These are phyloP conservation scores for Rhyacophila evoluta DNA, from an alignment of 2,888 invertebrate species.

Conservation along the genomic window DNA sequence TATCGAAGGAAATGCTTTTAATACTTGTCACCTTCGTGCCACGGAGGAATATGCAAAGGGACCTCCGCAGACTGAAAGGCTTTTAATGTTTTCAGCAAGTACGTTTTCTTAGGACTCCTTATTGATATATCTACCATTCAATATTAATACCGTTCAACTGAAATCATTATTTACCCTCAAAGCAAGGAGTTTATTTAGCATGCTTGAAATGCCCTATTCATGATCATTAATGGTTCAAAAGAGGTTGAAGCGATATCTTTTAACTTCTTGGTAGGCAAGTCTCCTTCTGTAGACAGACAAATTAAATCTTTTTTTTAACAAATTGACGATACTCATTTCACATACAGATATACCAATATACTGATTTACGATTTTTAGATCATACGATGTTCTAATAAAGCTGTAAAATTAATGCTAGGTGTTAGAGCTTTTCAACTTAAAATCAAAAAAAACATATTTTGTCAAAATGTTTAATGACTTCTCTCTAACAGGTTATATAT, in stretches of 20 bases:
- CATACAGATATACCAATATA: too few relatives aligned
- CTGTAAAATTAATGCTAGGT: too few relatives aligned
- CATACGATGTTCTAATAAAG: too few relatives aligned
- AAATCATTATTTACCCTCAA: neutral
- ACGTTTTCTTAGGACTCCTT: conserved; percentile 18
- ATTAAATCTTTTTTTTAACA: too few relatives aligned
- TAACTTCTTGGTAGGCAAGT: too few relatives aligned
- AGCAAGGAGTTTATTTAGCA: neutral
- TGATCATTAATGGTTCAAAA: neutral
- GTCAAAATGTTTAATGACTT: too few relatives aligned
- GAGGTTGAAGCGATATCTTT: neutral
- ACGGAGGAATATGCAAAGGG: neutral
- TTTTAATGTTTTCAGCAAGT: conserved; percentile 17
- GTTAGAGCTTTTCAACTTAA: too few relatives aligned
- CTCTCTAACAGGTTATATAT: too few relatives aligned
- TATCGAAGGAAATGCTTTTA: conserved; percentile 13
- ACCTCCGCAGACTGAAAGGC: neutral
- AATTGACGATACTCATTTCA: too few relatives aligned
- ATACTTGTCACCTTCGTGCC: conserved; percentile 1
- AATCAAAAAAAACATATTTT: too few relatives aligned
- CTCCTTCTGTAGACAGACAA: too few relatives aligned
- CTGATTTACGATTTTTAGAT: too few relatives aligned
- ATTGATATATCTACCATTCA: conserved; percentile 2
- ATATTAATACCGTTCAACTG: neutral
- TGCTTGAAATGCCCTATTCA: neutral